phyloP scores from a whole-genome alignment of 1,140 invertebrate genomes.

The Tetranychus urticae region DNA sequence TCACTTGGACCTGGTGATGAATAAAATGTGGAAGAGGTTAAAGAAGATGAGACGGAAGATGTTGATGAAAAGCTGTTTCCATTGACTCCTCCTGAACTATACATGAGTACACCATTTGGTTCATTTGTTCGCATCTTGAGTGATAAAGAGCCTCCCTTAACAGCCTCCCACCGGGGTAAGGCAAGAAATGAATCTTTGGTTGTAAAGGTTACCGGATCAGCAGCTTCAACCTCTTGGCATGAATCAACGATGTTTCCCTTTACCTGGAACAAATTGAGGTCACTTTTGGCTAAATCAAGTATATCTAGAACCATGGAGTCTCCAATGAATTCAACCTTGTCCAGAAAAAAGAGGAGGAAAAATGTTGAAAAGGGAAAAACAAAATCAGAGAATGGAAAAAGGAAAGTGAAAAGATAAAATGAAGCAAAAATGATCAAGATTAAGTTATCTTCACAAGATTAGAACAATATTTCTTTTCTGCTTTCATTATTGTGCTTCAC shows the following conservation, averaged over 20 bases:
- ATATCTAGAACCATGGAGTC: constrained; percentile 65
- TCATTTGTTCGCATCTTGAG: constrained; percentile 86
- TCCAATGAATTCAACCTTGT: constrained; percentile 66
- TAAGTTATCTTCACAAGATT: not conserved
- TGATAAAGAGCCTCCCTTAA: constrained; percentile 57
- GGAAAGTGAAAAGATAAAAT: not conserved
- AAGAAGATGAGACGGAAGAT: no score
- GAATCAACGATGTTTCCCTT: constrained; percentile 65
- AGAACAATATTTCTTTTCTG: not conserved
- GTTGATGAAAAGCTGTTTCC: not conserved
- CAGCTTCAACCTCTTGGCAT: constrained; percentile 53
- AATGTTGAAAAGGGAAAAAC: not conserved
- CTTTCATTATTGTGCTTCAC: no score
- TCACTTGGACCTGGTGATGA: constrained; percentile 23
- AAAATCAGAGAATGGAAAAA: not conserved
- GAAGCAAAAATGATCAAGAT: not conserved
- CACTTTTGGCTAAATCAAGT: constrained; percentile 58
- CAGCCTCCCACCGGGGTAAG: constrained; percentile 61
- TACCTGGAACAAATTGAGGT: constrained; percentile 60
- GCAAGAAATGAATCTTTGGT: constrained; percentile 68
- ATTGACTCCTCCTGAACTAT: constrained; percentile 46
- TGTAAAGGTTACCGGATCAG: constrained; percentile 72
- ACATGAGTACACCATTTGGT: constrained; percentile 72
- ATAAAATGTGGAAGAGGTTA: no score
- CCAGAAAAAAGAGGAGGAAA: constrained; percentile 7